Evolutionary conservation across 2,113 vertebrate species (phyloP).

Genomic region (Marmota flaviventris): DNA sequence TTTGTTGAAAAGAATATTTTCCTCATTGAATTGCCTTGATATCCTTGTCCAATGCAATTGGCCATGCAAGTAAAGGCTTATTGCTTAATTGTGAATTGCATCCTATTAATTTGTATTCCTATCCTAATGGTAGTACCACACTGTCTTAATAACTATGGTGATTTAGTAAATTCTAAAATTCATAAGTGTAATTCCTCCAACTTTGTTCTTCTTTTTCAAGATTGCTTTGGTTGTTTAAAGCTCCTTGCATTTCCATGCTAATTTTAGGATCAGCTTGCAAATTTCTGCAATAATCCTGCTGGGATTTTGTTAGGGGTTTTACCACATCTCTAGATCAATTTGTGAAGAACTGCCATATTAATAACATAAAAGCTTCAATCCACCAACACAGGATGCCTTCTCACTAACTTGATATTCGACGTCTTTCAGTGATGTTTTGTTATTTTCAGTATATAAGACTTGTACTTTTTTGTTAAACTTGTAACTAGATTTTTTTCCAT

Average conservation of each 20-base stretch:
- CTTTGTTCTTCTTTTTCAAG: neutral
- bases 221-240: neutral
- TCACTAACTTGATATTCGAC: neutral
- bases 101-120: neutral
- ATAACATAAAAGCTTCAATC: neutral
- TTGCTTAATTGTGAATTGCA: neutral
- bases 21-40: neutral
- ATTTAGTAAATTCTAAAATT: conserved; percentile 9
- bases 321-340: neutral
- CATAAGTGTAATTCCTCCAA: neutral
- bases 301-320: neutral
- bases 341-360: neutral
- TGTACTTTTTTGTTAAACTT: neutral
- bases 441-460: neutral
- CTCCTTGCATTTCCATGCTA: neutral
- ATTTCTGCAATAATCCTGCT: neutral
- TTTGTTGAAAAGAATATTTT: neutral
- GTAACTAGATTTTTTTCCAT: neutral
- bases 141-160: neutral
- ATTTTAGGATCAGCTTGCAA: neutral
- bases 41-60: neutral
- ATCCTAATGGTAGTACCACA: neutral
- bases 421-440: neutral
- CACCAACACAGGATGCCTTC: neutral
- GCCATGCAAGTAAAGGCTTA: neutral